A percentile compares a stretch with the other conserved stretches of the same genome.
These are phyloP conservation scores for Brevimyrus niger DNA, from an alignment of 2,113 vertebrate genomes.

Conservation along the genomic window DNA sequence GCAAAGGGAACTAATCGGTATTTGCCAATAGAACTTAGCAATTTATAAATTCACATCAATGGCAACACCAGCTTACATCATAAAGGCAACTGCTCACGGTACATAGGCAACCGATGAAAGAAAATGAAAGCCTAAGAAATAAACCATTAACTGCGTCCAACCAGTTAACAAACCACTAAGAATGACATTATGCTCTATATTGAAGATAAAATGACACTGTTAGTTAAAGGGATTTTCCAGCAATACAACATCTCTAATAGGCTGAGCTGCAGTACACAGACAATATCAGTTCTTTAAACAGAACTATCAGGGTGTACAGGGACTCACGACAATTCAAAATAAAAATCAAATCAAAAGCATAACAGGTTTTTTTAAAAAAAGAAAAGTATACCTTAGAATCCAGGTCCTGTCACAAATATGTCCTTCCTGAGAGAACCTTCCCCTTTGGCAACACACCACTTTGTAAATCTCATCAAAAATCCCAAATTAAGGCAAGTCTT, in stretches of 20 bases:
- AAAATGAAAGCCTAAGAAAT: slow-evolving; percentile 23
- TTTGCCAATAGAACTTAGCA: slow-evolving; percentile 47
- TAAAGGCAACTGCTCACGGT: slow-evolving; percentile 24
- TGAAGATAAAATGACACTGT: slow-evolving; percentile 34
- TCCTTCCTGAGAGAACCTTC: slow-evolving; percentile 18
- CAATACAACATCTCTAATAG: neutral
- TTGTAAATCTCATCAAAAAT: slow-evolving; percentile 16
- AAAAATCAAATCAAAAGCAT: slow-evolving; percentile 29
- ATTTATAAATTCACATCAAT: slow-evolving; percentile 46
- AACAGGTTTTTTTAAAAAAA: slow-evolving; percentile 10
- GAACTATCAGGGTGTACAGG: slow-evolving; percentile 63
- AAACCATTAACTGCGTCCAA: slow-evolving; percentile 4
- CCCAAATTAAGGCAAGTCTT: neutral
- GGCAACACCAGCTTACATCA: slow-evolving; percentile 14
- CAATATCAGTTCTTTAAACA: slow-evolving; percentile 89
- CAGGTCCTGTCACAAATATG: slow-evolving; percentile 17
- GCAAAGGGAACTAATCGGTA: neutral
- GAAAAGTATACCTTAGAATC: slow-evolving; percentile 32
- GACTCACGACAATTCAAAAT: slow-evolving; percentile 40
- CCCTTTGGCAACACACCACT: slow-evolving; percentile 1
- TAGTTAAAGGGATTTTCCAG: slow-evolving; percentile 38
- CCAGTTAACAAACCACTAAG: slow-evolving; percentile 24
- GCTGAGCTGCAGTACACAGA: slow-evolving; percentile 26
- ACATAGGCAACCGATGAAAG: slow-evolving; percentile 16
- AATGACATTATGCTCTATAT: neutral